A percentile compares a stretch with the other conserved stretches of the same genome.
These are phyloP conservation scores for Thamnaconus septentrionalis DNA, from an alignment of 2,113 vertebrate species.

Conservation along the genomic window DNA sequence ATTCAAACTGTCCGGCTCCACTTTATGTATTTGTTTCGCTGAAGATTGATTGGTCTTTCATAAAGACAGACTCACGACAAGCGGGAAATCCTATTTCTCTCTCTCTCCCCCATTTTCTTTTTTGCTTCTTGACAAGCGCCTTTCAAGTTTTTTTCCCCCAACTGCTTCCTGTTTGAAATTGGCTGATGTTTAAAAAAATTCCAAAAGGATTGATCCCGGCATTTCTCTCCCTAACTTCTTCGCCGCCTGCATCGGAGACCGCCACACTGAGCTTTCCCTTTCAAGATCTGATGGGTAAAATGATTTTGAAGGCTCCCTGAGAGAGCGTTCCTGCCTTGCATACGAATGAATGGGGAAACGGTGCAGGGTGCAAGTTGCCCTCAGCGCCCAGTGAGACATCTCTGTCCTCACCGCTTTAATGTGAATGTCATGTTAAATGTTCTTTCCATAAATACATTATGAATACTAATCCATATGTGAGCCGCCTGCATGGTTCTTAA, in stretches of 20 bases:
- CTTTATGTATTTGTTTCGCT: too few species aligned
- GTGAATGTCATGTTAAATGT: conserved; percentile 39
- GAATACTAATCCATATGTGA: conserved; percentile 36
- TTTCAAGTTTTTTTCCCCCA: conserved; percentile 8
- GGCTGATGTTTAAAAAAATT: conserved; percentile 47
- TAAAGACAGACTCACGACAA: too few species aligned
- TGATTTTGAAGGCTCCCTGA: conserved; percentile 46
- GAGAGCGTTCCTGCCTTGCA: conserved; percentile 47
- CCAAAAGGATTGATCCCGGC: conserved; percentile 30
- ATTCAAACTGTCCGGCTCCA: too few species aligned
- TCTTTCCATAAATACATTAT: conserved; percentile 31
- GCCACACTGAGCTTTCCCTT: conserved; percentile 30
- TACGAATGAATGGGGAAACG: conserved; percentile 40
- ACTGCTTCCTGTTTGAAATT: conserved; percentile 36
- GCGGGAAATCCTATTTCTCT: too few species aligned
- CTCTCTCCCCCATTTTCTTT: conserved; percentile 3
- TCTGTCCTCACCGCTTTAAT: conserved; percentile 46
- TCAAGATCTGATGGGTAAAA: conserved; percentile 41
- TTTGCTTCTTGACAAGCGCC: conserved; percentile 24
- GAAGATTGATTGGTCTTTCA: too few species aligned
- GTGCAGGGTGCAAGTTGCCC: conserved; percentile 19
- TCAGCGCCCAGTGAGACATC: conserved; percentile 32
- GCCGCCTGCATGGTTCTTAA: conserved; percentile 24
- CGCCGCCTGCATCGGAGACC: conserved; percentile 23
- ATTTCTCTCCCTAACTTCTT: conserved; percentile 19